phyloP scores from a whole-genome alignment of 2,113 vertebrate species.

The Pitta sordida region DNA sequence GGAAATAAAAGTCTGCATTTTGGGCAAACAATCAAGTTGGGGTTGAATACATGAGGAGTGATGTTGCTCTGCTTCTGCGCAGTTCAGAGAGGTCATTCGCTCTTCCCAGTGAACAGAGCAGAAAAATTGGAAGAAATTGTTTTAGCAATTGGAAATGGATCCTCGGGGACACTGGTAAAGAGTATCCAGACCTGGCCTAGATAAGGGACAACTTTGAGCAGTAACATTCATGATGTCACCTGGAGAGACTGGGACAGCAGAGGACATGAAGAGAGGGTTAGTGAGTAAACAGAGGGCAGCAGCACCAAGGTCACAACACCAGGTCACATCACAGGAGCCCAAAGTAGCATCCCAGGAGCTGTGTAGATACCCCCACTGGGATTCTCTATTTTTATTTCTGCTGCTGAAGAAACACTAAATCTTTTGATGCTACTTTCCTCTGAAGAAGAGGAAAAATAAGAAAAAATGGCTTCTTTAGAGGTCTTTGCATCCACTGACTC shows the following conservation, averaged over 20 bases:
- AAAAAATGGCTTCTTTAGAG: not conserved
- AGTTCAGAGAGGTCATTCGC: not conserved
- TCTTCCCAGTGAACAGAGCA: not conserved
- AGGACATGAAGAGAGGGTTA: not conserved
- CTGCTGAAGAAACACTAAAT: not conserved
- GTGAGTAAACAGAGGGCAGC: not conserved
- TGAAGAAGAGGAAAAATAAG: not conserved
- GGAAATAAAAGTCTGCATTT: not conserved
- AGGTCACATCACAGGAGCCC: not conserved
- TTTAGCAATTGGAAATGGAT: not conserved
- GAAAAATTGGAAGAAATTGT: not conserved
- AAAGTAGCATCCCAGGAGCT: not conserved
- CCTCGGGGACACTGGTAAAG: not conserved
- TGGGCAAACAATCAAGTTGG: not conserved
- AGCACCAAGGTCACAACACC: not conserved
- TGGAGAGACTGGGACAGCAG: not conserved
- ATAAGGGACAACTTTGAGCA: not conserved
- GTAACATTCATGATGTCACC: rapidly evolving
- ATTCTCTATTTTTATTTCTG: not conserved
- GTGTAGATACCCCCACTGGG: not conserved
- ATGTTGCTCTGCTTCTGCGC: not conserved
- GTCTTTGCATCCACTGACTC: not conserved
- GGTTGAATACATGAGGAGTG: not conserved
- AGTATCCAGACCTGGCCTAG: not conserved
- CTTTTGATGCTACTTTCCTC: not conserved